These are phyloP conservation scores for Oreohelix idahoensis DNA, from an alignment of 1,140 invertebrate genomes.

Conservation along the genomic window DNA sequence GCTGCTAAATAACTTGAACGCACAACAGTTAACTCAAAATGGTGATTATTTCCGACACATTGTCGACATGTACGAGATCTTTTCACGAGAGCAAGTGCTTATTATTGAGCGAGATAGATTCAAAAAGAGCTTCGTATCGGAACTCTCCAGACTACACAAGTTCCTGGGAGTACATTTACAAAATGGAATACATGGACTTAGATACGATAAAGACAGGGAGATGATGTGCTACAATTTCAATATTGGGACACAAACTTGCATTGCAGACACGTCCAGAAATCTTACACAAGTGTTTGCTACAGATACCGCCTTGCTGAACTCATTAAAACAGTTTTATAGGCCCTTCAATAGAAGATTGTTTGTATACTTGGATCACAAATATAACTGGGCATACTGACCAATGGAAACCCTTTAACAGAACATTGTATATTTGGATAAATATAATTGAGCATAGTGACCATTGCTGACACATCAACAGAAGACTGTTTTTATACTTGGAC, in stretches of 20 bases:
- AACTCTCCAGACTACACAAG: not conserved
- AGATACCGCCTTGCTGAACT: not conserved
- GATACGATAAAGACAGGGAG: not conserved
- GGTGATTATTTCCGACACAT: constrained; percentile 26
- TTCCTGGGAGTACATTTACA: not conserved
- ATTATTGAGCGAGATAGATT: constrained; percentile 18
- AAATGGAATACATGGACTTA: not conserved
- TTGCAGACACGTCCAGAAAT: not conserved
- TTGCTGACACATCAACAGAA: too few relatives aligned
- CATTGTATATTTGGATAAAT: too few relatives aligned
- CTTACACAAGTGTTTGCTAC: not conserved
- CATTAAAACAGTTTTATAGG: constrained; percentile 5
- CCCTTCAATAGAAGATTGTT: constrained; percentile 15
- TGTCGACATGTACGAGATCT: not conserved
- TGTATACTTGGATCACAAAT: constrained; percentile 4
- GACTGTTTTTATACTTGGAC: too few relatives aligned
- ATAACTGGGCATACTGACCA: too few relatives aligned
- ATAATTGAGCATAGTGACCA: too few relatives aligned
- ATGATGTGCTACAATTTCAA: not conserved
- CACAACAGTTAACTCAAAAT: not conserved
- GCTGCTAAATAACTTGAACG: not conserved
- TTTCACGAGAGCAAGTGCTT: constrained; percentile 8
- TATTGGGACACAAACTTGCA: not conserved
- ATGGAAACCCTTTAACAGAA: too few relatives aligned
- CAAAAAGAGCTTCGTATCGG: not conserved